Conservation (phyloP, 2,797 vertebrate species). For the Artibeus jamaicensis region DNA sequence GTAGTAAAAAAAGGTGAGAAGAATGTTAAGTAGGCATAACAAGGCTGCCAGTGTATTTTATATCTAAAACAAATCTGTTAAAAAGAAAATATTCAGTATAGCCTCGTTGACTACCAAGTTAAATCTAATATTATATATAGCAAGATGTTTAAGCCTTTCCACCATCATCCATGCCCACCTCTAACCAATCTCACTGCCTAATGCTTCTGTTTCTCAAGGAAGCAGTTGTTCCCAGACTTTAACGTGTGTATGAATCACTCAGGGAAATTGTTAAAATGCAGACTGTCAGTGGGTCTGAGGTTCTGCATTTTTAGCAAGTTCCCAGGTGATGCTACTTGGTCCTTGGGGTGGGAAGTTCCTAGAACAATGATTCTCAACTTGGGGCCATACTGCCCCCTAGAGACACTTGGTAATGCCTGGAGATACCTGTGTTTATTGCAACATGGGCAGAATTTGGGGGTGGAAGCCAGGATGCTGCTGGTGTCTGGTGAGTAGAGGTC, state of each 20-base stretch:
- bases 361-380: not conserved
- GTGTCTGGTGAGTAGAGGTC: not conserved
- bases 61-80: not conserved
- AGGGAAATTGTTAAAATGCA: not conserved
- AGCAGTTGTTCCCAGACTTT: not conserved
- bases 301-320: not conserved
- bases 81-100: not conserved
- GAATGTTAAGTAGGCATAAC: not conserved
- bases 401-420: not conserved
- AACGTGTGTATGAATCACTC: not conserved
- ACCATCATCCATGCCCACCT: not conserved
- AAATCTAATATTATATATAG: slow-evolving; percentile 9
- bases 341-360: not conserved
- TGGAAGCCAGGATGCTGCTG: not conserved
- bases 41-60: not conserved
- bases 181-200: not conserved
- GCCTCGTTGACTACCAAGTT: not conserved
- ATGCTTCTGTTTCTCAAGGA: not conserved
- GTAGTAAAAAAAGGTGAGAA: not conserved
- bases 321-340: not conserved
- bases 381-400: too few relatives aligned
- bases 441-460: not conserved
- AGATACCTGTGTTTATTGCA: not conserved
- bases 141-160: not conserved
- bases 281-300: not conserved